These are phyloP conservation scores for Schizaphis graminum DNA, from an alignment of 2,888 invertebrate species.

Conservation along the genomic window DNA sequence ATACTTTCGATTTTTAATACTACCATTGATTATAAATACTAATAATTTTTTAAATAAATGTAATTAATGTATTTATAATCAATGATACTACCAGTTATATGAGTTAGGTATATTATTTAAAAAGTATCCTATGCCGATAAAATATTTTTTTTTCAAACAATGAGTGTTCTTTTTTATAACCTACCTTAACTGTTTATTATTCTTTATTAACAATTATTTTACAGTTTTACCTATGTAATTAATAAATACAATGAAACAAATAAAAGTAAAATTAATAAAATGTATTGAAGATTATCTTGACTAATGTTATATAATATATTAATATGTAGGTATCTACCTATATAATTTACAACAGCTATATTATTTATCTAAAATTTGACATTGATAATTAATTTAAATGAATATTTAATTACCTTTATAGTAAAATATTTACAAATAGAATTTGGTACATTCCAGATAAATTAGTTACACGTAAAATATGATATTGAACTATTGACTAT, in stretches of 20 bases:
- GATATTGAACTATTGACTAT: not conserved
- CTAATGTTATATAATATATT: not conserved
- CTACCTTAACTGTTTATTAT: not conserved
- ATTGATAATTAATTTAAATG: not conserved
- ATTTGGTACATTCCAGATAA: not conserved
- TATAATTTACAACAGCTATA: not conserved
- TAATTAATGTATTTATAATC: no score
- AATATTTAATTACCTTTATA: not conserved
- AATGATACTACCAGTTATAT: no score
- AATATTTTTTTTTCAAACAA: no score
- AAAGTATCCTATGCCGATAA: no score
- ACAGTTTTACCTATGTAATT: no score
- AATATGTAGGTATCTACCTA: no score
- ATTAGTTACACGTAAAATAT: not conserved
- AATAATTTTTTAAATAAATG: no score
- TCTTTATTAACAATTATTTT: not conserved
- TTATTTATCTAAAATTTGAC: not conserved
- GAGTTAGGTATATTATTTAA: no score
- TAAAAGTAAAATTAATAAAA: not conserved
- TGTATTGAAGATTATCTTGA: not conserved
- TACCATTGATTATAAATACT: no score
- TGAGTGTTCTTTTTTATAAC: no score
- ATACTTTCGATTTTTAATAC: no score
- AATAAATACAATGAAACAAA: no score
- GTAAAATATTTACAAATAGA: not conserved